Percentiles rank a stretch among this genome's conserved stretches.
phyloP scores from a whole-genome alignment of 2,113 vertebrate genomes.

The Callospermophilus lateralis region DNA sequence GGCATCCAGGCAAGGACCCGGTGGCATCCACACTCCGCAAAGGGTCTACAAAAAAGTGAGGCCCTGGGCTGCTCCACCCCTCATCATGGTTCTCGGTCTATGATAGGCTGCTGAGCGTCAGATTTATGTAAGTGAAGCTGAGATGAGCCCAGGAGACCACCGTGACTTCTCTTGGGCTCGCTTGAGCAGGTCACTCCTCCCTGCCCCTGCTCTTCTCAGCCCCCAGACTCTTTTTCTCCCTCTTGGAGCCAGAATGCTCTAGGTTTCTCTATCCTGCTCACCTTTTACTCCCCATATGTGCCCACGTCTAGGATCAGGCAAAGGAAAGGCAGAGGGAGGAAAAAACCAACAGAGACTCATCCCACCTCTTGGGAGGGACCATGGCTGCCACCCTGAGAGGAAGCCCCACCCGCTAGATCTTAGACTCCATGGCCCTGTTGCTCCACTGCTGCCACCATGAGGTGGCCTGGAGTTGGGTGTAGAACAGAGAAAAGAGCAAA shows the following conservation, averaged over 20 bases:
- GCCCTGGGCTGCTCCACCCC: too few species aligned
- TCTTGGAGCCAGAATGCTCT: neutral
- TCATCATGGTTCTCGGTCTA: neutral
- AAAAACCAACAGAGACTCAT: neutral
- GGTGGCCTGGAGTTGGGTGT: too few species aligned
- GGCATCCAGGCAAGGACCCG: neutral
- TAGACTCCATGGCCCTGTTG: too few species aligned
- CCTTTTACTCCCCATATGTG: neutral
- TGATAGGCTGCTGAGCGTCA: neutral
- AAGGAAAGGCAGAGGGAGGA: neutral
- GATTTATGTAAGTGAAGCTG: too few species aligned
- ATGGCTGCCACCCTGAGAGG: neutral
- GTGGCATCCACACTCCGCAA: too few species aligned
- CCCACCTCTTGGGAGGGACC: neutral
- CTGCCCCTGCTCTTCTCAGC: neutral
- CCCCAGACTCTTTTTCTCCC: neutral
- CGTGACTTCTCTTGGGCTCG: neutral
- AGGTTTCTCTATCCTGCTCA: neutral
- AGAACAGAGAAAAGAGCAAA: too few species aligned
- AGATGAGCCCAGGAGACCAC: neutral
- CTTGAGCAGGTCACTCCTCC: neutral
- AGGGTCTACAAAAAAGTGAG: neutral
- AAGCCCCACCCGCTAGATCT: too few species aligned
- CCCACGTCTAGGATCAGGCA: neutral
- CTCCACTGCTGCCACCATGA: too few species aligned